A percentile compares a stretch with the other conserved stretches of the same genome.
Evolutionary conservation across 2,113 vertebrate species (phyloP).

Genomic region (Pogona vitticeps): DNA sequence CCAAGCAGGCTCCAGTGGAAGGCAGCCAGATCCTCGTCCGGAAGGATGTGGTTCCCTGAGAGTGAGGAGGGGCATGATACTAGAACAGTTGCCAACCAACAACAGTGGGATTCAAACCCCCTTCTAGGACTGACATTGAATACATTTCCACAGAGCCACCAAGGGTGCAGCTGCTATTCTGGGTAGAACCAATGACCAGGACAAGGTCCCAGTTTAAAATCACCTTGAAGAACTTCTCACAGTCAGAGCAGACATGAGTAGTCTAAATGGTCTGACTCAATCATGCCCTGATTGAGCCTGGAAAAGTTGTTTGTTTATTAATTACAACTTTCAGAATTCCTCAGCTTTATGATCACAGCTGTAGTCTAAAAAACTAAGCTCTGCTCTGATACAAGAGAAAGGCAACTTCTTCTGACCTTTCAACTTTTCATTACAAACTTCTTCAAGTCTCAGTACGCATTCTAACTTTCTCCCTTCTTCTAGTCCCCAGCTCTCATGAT

Average conservation of each 20-base stretch:
- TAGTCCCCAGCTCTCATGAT: no score
- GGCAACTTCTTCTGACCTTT: background rate
- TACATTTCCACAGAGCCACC: background rate
- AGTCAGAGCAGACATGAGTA: background rate
- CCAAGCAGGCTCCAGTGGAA: constrained; percentile 95
- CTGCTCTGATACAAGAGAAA: background rate
- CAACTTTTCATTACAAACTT: background rate
- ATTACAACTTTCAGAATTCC: background rate
- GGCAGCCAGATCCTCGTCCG: constrained; percentile 93
- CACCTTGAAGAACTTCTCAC: background rate
- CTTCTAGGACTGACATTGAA: background rate
- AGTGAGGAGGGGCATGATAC: background rate
- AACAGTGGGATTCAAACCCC: background rate
- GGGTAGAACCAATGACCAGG: background rate
- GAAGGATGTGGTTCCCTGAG: constrained; percentile 92
- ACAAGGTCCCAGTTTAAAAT: background rate
- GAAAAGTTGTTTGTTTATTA: background rate
- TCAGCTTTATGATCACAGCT: background rate
- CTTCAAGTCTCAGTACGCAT: background rate
- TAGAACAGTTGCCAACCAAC: background rate
- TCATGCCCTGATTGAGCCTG: background rate
- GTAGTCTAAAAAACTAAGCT: background rate
- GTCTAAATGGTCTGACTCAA: background rate
- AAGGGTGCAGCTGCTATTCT: background rate
- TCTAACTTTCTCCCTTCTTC: background rate